Base-by-base conservation (phyloP, 2,888 invertebrate genomes). In the Stenchaetothrips biformis region DNA sequence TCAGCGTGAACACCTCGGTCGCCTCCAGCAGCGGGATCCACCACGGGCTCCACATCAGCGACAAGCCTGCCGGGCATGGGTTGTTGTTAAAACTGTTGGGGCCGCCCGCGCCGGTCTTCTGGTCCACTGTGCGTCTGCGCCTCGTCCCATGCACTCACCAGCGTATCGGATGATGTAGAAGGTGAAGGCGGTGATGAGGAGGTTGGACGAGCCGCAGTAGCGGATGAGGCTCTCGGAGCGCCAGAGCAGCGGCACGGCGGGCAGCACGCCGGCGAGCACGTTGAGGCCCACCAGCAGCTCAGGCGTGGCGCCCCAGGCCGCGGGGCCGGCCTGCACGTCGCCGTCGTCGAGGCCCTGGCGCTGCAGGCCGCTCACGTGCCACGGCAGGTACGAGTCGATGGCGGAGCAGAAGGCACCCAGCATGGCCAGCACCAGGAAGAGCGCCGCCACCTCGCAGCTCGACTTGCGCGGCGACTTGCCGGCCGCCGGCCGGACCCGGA, bases 221-320 rank as follows among this genome's bases (percentile, higher is more conserved):
- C 95, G 94, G 59, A 96, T 93, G 59, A 96, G 90, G 83, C 91
- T 91, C 84, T 96, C 95, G 2, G 95, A 94, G 87, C 92, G 92
- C 89, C 92, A 92, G 49, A 95, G 88, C 83, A 92, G 92, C 7
- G 92, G 89, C 78, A 93, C 87, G 2, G 93, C 92, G 0, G 92
- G 92, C 82, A 93, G 84, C 7, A 93, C 92, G 79, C 92, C 93
- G 18, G 91, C 89, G 3, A 92, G 91, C 85, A 92, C 85, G 37
- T 92, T 91, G 79, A 93, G 87, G 0, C 93, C 93, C 81, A 92
- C 89, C 77, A 91, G 86, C n/a, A 91, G 85, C 78, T 89, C 88
- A 80, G 88, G 85, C 0, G 67, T 67, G 67, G 67, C 67, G 53
- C 53, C 53, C 59, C 91, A 53, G 53, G 79, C 47, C 0, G 74